Evolutionary conservation across 2,797 vertebrate genomes (phyloP).

Genomic region (Scomberomorus guttatus): DNA sequence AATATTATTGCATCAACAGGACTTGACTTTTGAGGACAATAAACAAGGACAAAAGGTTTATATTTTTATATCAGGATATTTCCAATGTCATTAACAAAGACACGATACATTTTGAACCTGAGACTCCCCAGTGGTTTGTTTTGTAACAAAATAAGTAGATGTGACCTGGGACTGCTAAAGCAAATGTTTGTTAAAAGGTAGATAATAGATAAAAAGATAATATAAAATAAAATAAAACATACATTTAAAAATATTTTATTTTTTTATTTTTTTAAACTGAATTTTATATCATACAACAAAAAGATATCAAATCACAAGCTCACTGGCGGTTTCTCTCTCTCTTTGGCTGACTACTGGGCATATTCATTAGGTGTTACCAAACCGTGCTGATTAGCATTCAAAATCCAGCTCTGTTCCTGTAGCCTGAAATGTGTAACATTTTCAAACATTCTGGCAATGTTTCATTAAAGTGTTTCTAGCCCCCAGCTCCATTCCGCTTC

Average conservation of each 20-base stretch:
- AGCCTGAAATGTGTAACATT: constrained; percentile 81
- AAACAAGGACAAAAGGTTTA: constrained; percentile 9
- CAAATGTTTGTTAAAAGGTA: too few species aligned
- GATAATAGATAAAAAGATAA: not conserved
- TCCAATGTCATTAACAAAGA: not conserved
- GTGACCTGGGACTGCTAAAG: not conserved
- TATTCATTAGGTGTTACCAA: constrained; percentile 65
- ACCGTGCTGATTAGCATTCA: constrained; percentile 76
- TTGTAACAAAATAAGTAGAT: not conserved
- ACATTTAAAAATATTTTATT: not conserved
- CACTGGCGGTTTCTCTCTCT: constrained; percentile 26
- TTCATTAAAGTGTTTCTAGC: constrained; percentile 81
- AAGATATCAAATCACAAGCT: constrained; percentile 31
- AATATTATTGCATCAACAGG: not conserved
- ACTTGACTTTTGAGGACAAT: not conserved
- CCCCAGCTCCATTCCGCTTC: constrained; percentile 78
- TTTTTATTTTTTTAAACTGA: not conserved
- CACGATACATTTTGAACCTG: not conserved
- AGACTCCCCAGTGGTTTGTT: not conserved
- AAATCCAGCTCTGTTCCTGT: constrained; percentile 61
- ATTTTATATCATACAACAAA: not conserved
- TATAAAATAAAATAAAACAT: not conserved
- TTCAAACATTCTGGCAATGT: constrained; percentile 82
- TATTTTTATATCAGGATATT: not conserved
- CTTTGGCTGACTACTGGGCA: constrained; percentile 46